phyloP scores from a whole-genome alignment of 2,113 vertebrate genomes.

The Zootoca vivipara region DNA sequence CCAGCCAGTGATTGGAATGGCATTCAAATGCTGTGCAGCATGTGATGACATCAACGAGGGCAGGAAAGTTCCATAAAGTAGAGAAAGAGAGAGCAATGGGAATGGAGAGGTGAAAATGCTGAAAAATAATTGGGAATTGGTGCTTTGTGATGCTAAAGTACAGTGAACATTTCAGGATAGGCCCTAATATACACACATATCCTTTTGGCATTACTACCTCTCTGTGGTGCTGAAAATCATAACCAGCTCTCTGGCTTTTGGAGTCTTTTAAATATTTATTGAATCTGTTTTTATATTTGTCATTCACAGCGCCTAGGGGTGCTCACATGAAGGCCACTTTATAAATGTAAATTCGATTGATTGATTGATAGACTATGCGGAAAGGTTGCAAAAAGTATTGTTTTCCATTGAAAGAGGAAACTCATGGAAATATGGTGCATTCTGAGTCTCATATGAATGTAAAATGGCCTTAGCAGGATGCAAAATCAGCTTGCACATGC shows the following conservation, averaged over 20 bases:
- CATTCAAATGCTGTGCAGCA: background rate
- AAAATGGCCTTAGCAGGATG: conserved; percentile 19
- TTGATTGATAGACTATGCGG: conserved; percentile 41
- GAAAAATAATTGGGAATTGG: too few relatives aligned
- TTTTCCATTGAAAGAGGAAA: conserved; percentile 29
- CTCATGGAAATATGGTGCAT: conserved; percentile 44
- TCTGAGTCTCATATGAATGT: conserved; percentile 41
- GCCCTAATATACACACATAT: background rate
- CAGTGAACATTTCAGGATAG: background rate
- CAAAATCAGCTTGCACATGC: conserved; percentile 4
- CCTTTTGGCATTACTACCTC: background rate
- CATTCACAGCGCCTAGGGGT: background rate
- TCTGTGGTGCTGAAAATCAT: conserved; percentile 40
- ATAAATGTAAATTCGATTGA: conserved; percentile 48
- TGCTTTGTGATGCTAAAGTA: background rate
- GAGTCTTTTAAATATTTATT: conserved; percentile 59
- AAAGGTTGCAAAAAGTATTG: conserved; percentile 47
- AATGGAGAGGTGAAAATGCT: too few relatives aligned
- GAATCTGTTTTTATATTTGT: conserved; percentile 43
- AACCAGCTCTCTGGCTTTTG: conserved; percentile 47
- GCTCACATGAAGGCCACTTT: conserved; percentile 45
- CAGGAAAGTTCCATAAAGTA: background rate
- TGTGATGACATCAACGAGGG: background rate
- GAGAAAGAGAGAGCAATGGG: too few relatives aligned
- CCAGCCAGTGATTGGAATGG: background rate